Evolutionary conservation across 2,113 vertebrate species (phyloP).

Genomic region (Myxocyprinus asiaticus): DNA sequence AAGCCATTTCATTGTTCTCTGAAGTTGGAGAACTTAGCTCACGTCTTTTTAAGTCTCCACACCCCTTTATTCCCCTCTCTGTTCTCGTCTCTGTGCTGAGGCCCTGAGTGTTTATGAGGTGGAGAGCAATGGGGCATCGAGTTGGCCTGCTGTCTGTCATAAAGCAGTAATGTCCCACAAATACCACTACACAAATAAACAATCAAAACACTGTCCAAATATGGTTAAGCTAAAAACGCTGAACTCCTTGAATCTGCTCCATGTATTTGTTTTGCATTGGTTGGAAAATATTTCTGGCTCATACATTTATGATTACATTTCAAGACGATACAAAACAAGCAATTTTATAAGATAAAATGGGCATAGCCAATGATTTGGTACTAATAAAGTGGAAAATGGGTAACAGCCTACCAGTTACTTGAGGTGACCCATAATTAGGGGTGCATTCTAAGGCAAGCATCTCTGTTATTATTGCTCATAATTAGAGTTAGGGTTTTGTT

Average conservation of each 20-base stretch:
- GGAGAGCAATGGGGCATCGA: conserved; percentile 33
- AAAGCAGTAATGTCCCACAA: conserved; percentile 67
- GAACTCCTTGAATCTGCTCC: conserved; percentile 39
- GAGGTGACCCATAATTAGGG: too few relatives aligned
- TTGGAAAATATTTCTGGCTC: conserved; percentile 62
- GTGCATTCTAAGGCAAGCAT: too few relatives aligned
- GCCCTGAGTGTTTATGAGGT: conserved; percentile 37
- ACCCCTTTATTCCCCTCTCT: conserved; percentile 7
- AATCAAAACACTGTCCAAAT: conserved; percentile 52
- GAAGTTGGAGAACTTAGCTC: neutral
- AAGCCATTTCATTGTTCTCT: neutral
- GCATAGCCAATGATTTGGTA: conserved; percentile 5
- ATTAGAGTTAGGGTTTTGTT: too few relatives aligned
- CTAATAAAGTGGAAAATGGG: conserved; percentile 17
- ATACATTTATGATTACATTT: conserved; percentile 34
- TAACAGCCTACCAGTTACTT: neutral
- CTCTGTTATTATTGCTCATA: too few relatives aligned
- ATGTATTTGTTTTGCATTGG: conserved; percentile 43
- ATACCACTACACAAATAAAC: conserved; percentile 61
- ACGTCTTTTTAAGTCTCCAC: neutral
- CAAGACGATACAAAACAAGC: neutral
- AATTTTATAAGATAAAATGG: conserved; percentile 16
- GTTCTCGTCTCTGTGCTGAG: conserved; percentile 15
- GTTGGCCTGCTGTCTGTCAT: conserved; percentile 74
- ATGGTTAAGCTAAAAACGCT: conserved; percentile 44